These are phyloP conservation scores for Acropternis orthonyx DNA, from an alignment of 2,797 vertebrate species.

Conservation along the genomic window DNA sequence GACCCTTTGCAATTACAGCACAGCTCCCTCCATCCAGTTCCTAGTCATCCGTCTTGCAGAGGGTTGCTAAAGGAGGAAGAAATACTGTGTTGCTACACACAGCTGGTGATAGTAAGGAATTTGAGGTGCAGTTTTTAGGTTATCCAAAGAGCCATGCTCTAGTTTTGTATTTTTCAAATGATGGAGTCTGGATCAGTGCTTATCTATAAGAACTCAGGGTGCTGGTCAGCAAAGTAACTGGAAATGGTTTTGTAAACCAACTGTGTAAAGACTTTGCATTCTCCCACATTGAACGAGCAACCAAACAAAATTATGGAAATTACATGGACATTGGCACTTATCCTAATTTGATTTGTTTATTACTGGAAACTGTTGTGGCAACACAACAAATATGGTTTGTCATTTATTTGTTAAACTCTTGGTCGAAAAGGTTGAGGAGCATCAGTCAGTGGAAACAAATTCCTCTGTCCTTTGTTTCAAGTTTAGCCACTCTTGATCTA, in stretches of 20 bases:
- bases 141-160: neutral
- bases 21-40: neutral
- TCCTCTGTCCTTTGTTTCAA: neutral
- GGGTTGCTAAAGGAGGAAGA: neutral
- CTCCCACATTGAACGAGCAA: neutral
- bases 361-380: neutral
- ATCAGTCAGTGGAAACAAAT: neutral
- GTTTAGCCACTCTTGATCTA: neutral
- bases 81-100: neutral
- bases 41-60: neutral
- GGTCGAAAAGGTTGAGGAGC: neutral
- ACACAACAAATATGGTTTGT: neutral
- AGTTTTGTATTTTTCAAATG: neutral
- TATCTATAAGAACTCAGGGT: neutral
- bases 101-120: neutral
- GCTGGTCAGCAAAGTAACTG: neutral
- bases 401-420: neutral
- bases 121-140: neutral
- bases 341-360: neutral
- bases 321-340: neutral
- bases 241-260: neutral
- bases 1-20: neutral
- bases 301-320: neutral
- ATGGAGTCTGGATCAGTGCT: neutral
- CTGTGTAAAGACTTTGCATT: neutral